These are phyloP conservation scores for Myxocyprinus asiaticus DNA, from an alignment of 2,113 vertebrate genomes.

Conservation along the genomic window DNA sequence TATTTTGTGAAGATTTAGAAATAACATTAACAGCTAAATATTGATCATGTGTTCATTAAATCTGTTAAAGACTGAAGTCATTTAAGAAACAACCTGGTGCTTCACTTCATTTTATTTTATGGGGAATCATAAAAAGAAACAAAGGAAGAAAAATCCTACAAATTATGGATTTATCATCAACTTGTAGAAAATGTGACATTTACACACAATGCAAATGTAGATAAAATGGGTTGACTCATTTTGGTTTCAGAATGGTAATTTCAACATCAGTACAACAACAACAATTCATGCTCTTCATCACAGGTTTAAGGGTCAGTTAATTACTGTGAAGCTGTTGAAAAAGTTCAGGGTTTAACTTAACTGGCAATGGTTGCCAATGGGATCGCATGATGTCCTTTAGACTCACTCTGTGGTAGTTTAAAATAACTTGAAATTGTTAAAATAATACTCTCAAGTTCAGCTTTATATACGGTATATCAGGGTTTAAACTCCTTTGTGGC, in stretches of 20 bases:
- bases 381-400: neutral
- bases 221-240: conserved; percentile 23
- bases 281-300: conserved; percentile 91
- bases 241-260: conserved; percentile 79
- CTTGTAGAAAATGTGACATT: neutral
- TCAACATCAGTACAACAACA: conserved; percentile 87
- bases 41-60: neutral
- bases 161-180: conserved; percentile 1
- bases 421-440: conserved; percentile 84
- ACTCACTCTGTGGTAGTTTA: neutral
- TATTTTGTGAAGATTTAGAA: no score
- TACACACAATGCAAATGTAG: conserved; percentile 13
- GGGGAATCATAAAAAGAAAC: conserved; percentile 31
- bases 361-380: conserved; percentile 49
- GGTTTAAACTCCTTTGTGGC: conserved; percentile 16
- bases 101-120: conserved; percentile 39
- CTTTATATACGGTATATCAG: conserved; percentile 11
- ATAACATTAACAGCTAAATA: no score
- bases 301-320: conserved; percentile 88
- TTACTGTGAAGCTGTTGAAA: conserved; percentile 1
- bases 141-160: conserved; percentile 31
- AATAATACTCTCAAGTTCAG: conserved; percentile 80
- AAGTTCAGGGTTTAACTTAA: conserved; percentile 76
- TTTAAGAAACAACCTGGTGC: neutral
- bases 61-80: neutral